Base-by-base conservation (phyloP, 2,113 vertebrate species). In the Tamias sibiricus region DNA sequence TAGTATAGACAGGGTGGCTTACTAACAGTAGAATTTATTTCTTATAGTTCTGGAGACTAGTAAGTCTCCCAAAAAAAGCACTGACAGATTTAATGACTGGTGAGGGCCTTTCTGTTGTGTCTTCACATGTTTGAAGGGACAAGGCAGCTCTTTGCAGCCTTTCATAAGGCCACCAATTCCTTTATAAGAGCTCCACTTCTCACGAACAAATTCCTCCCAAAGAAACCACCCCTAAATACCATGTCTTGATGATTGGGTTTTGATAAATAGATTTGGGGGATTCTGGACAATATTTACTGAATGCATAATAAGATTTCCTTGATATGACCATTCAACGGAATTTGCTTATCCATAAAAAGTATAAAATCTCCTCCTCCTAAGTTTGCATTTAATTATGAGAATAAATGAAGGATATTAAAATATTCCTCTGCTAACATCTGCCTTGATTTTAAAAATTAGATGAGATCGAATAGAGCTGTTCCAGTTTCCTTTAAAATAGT, bases 401-500 rank as follows among this genome's bases (percentile, higher is more conserved):
- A 54, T 87, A 81, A 94, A 49, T 79, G 22, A 62, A 13, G 3
- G 2, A 0, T 1, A 81, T 72, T 76, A 87, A 59, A 94, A 71
- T 85, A 88, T n/a, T 1, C 1, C 77, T 22, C 17, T 83, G 32
- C 8, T 49, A 62, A 91, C 49, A 59, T 79, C 49, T 59, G 5
- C 66, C 42, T 71, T 87, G 52, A 57, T 86, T 93, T 77, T 69
- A 59, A 79, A 14, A 37, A 92, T 72, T 95, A 72, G 91, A 19
- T 64, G 7, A 89, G n/a, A 44, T 75, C 44, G 1, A 62, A 20
- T 9, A 91, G 8, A 57, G 12, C 1, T 62, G 75, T 74, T 82
- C 26, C 12, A 19, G 4, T 71, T 96, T 86, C 42, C 49, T 76
- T 59, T 62, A 85, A 68, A 85, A 68, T 37, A 81, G 7, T 9